These are phyloP conservation scores for Martes martes DNA, from an alignment of 2,113 vertebrate genomes.

Conservation along the genomic window DNA sequence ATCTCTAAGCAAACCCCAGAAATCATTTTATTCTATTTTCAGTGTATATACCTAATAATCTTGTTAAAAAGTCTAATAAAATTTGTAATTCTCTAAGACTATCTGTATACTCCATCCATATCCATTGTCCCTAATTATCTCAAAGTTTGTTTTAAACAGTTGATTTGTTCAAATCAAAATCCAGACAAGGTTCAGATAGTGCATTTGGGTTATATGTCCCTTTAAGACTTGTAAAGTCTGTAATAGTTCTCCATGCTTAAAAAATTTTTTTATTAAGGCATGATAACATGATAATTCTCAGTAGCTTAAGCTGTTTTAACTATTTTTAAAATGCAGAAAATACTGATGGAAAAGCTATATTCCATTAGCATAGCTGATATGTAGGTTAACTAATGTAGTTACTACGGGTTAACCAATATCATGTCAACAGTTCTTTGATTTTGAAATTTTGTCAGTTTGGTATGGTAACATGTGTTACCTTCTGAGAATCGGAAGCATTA, in stretches of 20 bases:
- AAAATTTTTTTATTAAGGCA: neutral
- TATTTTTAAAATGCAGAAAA: slow-evolving; percentile 17
- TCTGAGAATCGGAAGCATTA: neutral
- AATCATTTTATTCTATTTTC: neutral
- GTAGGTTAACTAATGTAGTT: neutral
- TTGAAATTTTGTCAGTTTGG: neutral
- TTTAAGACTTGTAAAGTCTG: neutral
- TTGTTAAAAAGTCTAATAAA: neutral
- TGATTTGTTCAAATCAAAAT: slow-evolving; percentile 22
- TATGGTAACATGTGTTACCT: neutral
- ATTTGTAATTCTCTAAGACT: neutral
- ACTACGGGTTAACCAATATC: neutral
- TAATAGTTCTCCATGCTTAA: neutral
- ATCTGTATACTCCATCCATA: neutral
- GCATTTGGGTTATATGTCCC: neutral
- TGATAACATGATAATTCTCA: neutral
- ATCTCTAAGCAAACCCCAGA: neutral
- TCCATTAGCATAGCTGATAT: neutral
- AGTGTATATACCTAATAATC: neutral
- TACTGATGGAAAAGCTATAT: neutral
- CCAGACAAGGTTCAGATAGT: neutral
- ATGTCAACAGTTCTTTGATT: neutral
- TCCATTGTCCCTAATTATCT: neutral
- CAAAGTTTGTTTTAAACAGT: neutral
- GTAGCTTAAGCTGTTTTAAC: neutral